Conservation (phyloP, 1,140 invertebrate species). For the Arion vulgaris region DNA sequence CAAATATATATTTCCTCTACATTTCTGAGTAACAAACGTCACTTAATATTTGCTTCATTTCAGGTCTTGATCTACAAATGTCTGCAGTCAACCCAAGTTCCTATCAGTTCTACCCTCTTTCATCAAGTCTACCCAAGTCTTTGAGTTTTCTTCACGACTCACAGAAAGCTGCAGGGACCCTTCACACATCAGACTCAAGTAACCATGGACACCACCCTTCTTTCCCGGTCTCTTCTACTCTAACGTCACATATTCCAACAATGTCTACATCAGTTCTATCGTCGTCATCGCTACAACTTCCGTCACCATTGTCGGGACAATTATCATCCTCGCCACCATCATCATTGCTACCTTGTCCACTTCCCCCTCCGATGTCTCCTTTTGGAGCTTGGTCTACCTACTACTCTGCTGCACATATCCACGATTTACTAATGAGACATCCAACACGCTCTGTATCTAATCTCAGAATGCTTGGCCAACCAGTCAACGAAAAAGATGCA, state of each 20-base stretch:
- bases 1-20: too few species aligned
- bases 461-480: slow-evolving; percentile 2
- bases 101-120: not conserved
- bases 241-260: slow-evolving; percentile 10
- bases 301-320: slow-evolving; percentile 28
- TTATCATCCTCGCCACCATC: slow-evolving; percentile 15
- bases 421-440: slow-evolving; percentile 19
- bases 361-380: not conserved
- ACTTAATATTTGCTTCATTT: too few species aligned
- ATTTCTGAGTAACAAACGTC: too few species aligned
- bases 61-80: slow-evolving; percentile 41
- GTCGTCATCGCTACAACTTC: not conserved
- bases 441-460: not conserved
- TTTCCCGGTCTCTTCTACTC: slow-evolving; percentile 22
- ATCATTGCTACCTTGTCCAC: not conserved
- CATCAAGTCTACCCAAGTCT: not conserved
- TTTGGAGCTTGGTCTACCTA: slow-evolving; percentile 17
- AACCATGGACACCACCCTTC: slow-evolving; percentile 9
- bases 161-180: not conserved
- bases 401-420: slow-evolving; percentile 7
- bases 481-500: slow-evolving; percentile 38
- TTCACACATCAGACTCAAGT: slow-evolving; percentile 15
- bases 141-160: slow-evolving; percentile 16
- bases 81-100: slow-evolving; percentile 29
- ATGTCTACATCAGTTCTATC: slow-evolving; percentile 11